phyloP scores from a whole-genome alignment of 1,140 invertebrate genomes.

The Branchinecta lindahli region DNA sequence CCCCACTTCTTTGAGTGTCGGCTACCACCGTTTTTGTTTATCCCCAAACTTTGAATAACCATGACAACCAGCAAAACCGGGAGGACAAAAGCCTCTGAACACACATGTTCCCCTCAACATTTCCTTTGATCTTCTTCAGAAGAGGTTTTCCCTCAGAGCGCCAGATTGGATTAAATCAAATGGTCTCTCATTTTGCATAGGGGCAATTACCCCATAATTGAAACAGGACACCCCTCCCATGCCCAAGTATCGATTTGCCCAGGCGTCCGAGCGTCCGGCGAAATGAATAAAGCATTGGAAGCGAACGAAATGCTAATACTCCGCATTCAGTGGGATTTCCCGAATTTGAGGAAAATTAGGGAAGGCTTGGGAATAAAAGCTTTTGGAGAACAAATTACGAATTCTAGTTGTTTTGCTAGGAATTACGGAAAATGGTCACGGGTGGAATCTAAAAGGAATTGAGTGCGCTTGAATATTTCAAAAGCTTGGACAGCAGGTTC shows the following conservation, averaged over 20 bases:
- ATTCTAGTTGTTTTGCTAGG: not conserved
- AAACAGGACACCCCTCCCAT: constrained; percentile 5
- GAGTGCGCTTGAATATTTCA: too few relatives aligned
- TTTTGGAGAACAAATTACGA: not conserved
- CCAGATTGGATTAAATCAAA: not conserved
- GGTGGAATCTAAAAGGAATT: not conserved
- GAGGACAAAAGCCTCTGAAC: not conserved
- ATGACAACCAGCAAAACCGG: not conserved
- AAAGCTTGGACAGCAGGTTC: too few relatives aligned
- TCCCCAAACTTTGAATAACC: constrained; percentile 1
- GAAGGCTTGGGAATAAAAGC: constrained; percentile 6
- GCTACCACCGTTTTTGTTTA: not conserved
- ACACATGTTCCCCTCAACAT: not conserved
- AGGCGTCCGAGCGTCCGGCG: not conserved
- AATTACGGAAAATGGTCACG: not conserved
- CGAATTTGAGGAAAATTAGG: not conserved
- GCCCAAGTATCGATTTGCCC: not conserved
- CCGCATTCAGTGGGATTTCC: not conserved
- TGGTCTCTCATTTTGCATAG: constrained; percentile 6
- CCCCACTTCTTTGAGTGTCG: too few relatives aligned
- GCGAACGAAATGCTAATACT: not conserved
- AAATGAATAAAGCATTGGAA: constrained; percentile 1
- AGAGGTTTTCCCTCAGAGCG: not conserved
- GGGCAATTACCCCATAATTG: constrained; percentile 6
- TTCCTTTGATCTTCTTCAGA: not conserved